Percentiles rank a stretch among this genome's conserved stretches.
phyloP scores from a whole-genome alignment of 2,888 invertebrate genomes.

The Eremobia ochroleuca region DNA sequence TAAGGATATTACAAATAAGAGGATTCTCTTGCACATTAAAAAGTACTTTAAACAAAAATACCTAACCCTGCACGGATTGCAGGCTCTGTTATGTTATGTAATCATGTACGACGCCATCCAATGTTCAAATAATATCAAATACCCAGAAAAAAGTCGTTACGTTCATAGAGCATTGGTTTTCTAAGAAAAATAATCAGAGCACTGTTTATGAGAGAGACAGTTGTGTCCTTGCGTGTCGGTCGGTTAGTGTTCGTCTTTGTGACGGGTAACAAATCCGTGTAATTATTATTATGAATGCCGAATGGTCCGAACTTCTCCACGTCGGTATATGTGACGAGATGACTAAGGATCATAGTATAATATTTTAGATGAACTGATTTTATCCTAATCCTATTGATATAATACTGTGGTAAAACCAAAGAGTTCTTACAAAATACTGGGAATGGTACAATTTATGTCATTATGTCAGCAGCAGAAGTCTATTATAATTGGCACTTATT shows the following conservation, averaged over 20 bases:
- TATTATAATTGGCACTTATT: background rate
- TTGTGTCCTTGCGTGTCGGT: background rate
- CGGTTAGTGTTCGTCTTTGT: background rate
- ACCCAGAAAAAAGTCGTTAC: background rate
- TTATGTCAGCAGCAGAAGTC: background rate
- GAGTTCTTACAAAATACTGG: background rate
- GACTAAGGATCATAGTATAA: background rate
- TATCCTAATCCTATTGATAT: background rate
- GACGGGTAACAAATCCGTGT: conserved; percentile 1
- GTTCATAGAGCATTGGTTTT: background rate
- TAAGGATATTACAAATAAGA: no score
- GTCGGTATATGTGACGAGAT: background rate
- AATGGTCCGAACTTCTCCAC: conserved; percentile 10
- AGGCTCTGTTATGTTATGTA: background rate
- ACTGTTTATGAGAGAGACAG: background rate
- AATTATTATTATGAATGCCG: conserved; percentile 18
- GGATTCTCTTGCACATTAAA: no score
- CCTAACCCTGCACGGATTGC: background rate
- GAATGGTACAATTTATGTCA: background rate
- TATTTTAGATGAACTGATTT: background rate
- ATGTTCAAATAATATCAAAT: background rate
- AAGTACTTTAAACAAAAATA: no score
- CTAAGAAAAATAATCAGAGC: background rate
- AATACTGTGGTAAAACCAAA: background rate
- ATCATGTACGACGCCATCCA: background rate